Percentiles rank a stretch among this genome's conserved stretches.
Evolutionary conservation across 2,797 vertebrate genomes (phyloP).

Genomic region (Danio kyathit): DNA sequence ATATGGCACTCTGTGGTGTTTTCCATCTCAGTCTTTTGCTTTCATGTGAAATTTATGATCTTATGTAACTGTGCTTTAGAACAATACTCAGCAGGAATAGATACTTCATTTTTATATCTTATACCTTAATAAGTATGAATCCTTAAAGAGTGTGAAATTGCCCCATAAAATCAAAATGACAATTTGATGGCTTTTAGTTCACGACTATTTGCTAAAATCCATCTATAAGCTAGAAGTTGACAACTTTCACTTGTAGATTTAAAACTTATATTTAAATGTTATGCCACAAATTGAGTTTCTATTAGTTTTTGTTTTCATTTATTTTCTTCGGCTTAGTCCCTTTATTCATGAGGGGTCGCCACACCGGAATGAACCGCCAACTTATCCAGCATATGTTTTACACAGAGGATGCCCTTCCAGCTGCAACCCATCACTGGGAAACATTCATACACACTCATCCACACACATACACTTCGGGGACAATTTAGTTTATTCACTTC

Average conservation of each 20-base stretch:
- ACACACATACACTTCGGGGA: too few species aligned
- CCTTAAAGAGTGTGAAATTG: background rate
- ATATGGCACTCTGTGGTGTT: constrained; percentile 11
- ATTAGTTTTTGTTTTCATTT: too few species aligned
- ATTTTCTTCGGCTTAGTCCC: too few species aligned
- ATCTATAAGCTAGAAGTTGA: background rate
- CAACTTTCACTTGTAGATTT: background rate
- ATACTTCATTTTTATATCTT: background rate
- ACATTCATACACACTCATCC: too few species aligned
- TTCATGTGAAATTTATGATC: constrained; percentile 27
- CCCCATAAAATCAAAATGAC: background rate
- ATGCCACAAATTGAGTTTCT: too few species aligned
- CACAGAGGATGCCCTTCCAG: too few species aligned
- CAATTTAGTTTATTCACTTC: too few species aligned
- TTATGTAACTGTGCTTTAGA: constrained; percentile 32
- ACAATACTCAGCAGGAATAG: constrained; percentile 23
- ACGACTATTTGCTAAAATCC: background rate
- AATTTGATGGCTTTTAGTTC: background rate
- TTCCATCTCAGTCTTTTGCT: constrained; percentile 23
- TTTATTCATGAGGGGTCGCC: too few species aligned
- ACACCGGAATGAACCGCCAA: too few species aligned
- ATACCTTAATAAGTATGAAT: constrained; percentile 16
- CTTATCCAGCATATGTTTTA: too few species aligned
- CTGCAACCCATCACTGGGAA: too few species aligned
- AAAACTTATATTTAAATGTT: too few species aligned